Base-by-base conservation (phyloP, 2,888 invertebrate genomes). In the Catocala sponsa region DNA sequence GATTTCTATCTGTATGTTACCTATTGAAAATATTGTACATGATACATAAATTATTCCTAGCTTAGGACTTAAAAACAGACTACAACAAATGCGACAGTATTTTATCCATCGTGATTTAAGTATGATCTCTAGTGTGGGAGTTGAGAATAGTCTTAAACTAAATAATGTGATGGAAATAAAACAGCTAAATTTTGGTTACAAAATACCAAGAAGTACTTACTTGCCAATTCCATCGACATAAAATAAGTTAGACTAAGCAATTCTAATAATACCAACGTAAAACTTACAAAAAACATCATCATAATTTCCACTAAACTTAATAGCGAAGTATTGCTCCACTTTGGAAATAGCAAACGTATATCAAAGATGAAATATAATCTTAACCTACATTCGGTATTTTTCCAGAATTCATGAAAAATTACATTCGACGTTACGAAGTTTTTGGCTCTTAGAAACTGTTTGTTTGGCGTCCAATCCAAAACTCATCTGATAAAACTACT, bases 391-490 rank as follows among this genome's bases (percentile, higher is more conserved):
- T 58, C n/a, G 25, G 11, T 55, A 46, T 38, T 59, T 49, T 12
- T 25, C 32, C 56, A 59, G 2, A 68, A 56, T 63, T 51, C 11
- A n/a, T 50, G 33, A 48, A 63, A 59, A 46, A 57, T 41, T 49
- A 51, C 33, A 47, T 47, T 44, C 11, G 6, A 48, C 32, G n/a
- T 42, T 49, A 46, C 62, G 57, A 62, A 61, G 25, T 56, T 72
- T 68, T 69, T 50, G 13, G 6, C 41, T 57, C 35, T 48, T 43
- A 10, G 35, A 58, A 54, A 65, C 41, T 73, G 51, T 73, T 74
- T 74, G 50, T 63, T 67, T 63, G 73, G 67, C 64, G 51, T 54
- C 55, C 11, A 44, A 67, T 49, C 52, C 57, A 13, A 59, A 57
- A 55, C 47, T 49, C 53, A 48, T 47, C 43, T 47, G 59, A 65